Percentiles rank a stretch among this genome's conserved stretches.
Conservation (phyloP, 1,140 invertebrate genomes). For the Drosophila ercepeae region DNA sequence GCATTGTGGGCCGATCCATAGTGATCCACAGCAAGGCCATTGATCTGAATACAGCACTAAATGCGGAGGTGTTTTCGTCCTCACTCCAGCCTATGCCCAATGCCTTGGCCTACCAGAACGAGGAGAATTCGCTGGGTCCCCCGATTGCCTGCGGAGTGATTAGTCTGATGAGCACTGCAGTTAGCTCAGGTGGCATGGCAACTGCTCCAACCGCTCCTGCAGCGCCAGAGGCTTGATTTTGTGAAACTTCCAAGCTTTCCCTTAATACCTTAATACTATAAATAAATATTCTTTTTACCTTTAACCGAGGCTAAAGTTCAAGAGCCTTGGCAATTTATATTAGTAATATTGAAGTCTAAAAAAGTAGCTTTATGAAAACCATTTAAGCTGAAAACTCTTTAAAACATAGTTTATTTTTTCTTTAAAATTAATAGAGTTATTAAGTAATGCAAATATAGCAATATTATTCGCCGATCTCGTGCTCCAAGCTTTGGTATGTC, state of each 20-base stretch:
- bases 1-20: conserved; percentile 79
- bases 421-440: no score
- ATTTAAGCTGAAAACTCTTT: no score
- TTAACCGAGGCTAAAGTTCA: background rate
- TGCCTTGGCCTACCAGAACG: conserved; percentile 72
- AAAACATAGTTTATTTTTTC: no score
- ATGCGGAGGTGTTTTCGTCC: conserved; percentile 79
- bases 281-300: conserved; percentile 14
- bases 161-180: conserved; percentile 69
- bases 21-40: conserved; percentile 82
- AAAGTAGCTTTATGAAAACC: no score
- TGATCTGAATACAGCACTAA: conserved; percentile 72
- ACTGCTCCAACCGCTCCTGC: background rate
- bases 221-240: conserved; percentile 16
- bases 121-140: conserved; percentile 75
- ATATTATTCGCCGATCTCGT: background rate
- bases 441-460: background rate
- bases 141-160: conserved; percentile 78
- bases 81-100: conserved; percentile 62
- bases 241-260: conserved; percentile 1
- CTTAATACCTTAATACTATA: background rate
- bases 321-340: background rate
- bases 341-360: no score
- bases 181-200: conserved; percentile 9
- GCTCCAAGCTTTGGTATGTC: conserved; percentile 18